These are phyloP conservation scores for Automeris io DNA, from an alignment of 2,888 invertebrate genomes.

Conservation along the genomic window DNA sequence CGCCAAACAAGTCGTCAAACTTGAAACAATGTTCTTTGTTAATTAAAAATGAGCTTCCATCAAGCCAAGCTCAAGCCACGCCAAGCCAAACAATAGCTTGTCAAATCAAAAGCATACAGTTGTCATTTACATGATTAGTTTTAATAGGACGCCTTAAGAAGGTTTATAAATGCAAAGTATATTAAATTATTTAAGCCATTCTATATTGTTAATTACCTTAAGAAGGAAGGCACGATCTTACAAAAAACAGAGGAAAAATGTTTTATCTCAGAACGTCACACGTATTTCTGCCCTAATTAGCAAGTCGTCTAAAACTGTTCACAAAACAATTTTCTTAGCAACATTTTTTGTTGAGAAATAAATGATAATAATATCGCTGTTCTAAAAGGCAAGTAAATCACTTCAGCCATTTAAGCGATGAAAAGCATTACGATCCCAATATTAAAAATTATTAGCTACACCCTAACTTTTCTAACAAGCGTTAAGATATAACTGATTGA, in stretches of 20 bases:
- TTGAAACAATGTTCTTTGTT: no score
- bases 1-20: no score
- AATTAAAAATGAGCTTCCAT: no score
- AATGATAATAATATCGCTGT: not conserved
- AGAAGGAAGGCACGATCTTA: not conserved
- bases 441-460: no score
- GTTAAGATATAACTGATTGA: no score
- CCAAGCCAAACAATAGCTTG: no score
- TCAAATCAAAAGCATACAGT: no score
- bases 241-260: not conserved
- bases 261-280: not conserved
- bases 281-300: not conserved
- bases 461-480: no score
- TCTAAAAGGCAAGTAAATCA: not conserved
- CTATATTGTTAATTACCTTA: not conserved
- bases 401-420: not conserved
- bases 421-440: not conserved
- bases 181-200: not conserved
- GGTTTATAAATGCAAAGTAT: no score
- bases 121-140: no score
- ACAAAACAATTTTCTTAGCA: not conserved
- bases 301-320: not conserved
- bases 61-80: no score
- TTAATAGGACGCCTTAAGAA: no score
- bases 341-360: not conserved